phyloP scores from a whole-genome alignment of 2,113 vertebrate species.

The Notiomystis cincta region DNA sequence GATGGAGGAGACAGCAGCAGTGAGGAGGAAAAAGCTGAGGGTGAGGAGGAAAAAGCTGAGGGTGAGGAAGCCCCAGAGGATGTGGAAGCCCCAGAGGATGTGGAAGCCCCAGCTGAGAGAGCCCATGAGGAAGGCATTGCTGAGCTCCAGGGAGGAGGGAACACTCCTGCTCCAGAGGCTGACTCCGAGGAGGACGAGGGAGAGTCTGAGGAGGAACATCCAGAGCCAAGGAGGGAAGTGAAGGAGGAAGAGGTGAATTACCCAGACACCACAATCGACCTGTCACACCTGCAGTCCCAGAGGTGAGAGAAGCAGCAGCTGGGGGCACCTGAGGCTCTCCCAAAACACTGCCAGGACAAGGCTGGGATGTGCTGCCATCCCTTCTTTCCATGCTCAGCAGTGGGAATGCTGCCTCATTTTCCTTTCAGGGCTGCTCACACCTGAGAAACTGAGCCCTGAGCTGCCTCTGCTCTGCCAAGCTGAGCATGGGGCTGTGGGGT shows the following conservation, averaged over 20 bases:
- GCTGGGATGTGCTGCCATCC: background rate
- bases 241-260: conserved; percentile 74
- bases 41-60: background rate
- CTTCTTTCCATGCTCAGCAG: background rate
- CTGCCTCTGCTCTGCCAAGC: background rate
- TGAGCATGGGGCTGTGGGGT: background rate
- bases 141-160: background rate
- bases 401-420: background rate
- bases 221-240: conserved; percentile 15
- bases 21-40: conserved; percentile 48
- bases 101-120: background rate
- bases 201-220: conserved; percentile 46
- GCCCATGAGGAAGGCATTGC: background rate
- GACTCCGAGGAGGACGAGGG: conserved; percentile 53
- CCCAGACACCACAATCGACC: conserved; percentile 90
- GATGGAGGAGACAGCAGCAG: conserved; percentile 65
- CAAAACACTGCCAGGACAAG: background rate
- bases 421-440: background rate
- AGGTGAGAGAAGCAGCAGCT: conserved; percentile 70
- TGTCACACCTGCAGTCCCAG: conserved; percentile 87
- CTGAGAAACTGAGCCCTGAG: background rate
- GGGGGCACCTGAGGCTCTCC: background rate
- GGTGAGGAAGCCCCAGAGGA: background rate
- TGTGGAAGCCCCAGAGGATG: background rate
- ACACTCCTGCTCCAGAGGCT: conserved; percentile 23